A percentile compares a stretch with the other conserved stretches of the same genome.
These are phyloP conservation scores for Dinocampus coccinellae DNA, from an alignment of 2,888 invertebrate genomes.

Conservation along the genomic window DNA sequence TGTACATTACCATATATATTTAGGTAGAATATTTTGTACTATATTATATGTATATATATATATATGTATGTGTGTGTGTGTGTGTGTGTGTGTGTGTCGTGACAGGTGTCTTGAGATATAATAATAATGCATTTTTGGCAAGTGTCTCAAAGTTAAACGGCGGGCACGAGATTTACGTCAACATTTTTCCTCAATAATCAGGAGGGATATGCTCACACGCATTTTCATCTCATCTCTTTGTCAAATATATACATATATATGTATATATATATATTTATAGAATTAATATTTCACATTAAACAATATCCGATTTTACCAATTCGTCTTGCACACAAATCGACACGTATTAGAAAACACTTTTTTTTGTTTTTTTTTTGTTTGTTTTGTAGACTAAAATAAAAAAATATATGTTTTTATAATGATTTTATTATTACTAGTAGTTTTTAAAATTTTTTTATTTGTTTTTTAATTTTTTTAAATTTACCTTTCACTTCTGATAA, in stretches of 20 bases:
- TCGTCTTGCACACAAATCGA: no score
- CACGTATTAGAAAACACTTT: no score
- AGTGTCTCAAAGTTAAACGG: constrained; percentile 11
- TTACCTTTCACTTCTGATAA: neutral
- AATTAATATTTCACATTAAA: no score
- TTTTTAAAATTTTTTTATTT: no score
- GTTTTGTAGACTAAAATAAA: no score
- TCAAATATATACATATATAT: neutral
- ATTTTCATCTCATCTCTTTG: neutral
- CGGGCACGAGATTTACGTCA: constrained; percentile 20
- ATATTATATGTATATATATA: neutral
- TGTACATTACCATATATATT: neutral
- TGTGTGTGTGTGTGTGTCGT: constrained; percentile 4
- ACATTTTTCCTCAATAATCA: neutral
- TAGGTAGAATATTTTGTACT: neutral
- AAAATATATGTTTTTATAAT: no score
- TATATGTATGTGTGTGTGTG: constrained; percentile 2
- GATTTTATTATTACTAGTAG: no score
- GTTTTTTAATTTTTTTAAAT: no score
- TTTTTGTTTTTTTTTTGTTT: no score
- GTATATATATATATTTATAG: neutral
- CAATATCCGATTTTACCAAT: no score
- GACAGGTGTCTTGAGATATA: constrained; percentile 38
- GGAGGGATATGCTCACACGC: neutral
- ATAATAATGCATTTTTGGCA: neutral